Evolutionary conservation across 2,888 invertebrate genomes (phyloP).

Genomic region (Acanthosepion pharaonis): DNA sequence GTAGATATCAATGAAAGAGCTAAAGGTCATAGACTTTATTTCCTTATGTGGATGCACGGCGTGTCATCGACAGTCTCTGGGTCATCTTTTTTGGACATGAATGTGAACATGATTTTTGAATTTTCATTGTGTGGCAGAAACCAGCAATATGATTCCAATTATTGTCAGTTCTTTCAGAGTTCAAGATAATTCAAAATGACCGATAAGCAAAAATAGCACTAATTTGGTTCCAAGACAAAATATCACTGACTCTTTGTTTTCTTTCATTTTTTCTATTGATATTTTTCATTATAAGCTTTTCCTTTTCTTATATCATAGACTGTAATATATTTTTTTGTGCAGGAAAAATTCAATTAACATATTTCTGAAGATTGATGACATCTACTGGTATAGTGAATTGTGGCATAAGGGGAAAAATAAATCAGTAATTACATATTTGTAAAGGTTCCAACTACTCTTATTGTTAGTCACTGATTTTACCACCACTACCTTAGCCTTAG

Average conservation of each 20-base stretch:
- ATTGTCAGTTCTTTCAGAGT: not conserved
- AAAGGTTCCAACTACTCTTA: no score
- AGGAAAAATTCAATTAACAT: no score
- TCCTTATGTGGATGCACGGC: not conserved
- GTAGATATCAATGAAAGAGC: slow-evolving; percentile 14
- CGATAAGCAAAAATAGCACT: not conserved
- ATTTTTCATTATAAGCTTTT: no score
- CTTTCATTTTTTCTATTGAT: no score
- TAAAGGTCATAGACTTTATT: slow-evolving; percentile 13
- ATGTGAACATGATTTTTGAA: not conserved
- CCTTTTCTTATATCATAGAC: no score
- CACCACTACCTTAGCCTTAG: no score
- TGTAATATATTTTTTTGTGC: no score
- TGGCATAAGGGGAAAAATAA: no score
- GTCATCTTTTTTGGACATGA: slow-evolving; percentile 33
- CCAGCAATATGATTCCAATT: not conserved
- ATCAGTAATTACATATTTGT: no score
- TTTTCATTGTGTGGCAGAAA: not conserved
- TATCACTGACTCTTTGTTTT: not conserved
- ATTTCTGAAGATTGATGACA: no score
- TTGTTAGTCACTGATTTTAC: no score
- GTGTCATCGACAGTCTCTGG: slow-evolving; percentile 33
- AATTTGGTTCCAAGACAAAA: not conserved
- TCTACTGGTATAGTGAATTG: no score
- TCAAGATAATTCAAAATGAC: not conserved